phyloP scores from a whole-genome alignment of 1,140 invertebrate species.

The Caenorhabditis remanei region DNA sequence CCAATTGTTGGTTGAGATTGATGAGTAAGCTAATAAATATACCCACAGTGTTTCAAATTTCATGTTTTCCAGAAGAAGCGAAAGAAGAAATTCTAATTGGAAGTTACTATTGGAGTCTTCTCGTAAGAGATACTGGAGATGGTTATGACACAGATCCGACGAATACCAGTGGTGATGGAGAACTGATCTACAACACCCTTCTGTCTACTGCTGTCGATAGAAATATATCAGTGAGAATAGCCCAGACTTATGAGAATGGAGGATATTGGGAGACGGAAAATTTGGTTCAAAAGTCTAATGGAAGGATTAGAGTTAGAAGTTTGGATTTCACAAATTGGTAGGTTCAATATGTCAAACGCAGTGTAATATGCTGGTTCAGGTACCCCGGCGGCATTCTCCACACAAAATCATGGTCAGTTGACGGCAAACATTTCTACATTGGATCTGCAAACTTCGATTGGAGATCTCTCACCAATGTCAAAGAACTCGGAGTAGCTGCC shows the following conservation, averaged over 20 bases:
- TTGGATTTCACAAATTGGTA: slow-evolving; percentile 61
- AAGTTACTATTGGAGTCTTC: slow-evolving; percentile 59
- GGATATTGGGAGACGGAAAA: slow-evolving; percentile 56
- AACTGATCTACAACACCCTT: slow-evolving; percentile 56
- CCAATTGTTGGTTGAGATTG: slow-evolving; percentile 61
- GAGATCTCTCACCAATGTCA: slow-evolving; percentile 94
- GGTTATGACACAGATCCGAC: slow-evolving; percentile 49
- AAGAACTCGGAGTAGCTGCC: slow-evolving; percentile 89
- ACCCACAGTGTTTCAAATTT: not conserved
- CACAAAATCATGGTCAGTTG: slow-evolving; percentile 91
- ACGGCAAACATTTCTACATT: slow-evolving; percentile 82
- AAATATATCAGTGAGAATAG: slow-evolving; percentile 53
- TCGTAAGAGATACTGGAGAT: slow-evolving; percentile 59
- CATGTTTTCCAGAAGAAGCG: slow-evolving; percentile 46
- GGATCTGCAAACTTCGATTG: slow-evolving; percentile 85
- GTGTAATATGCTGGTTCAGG: not conserved
- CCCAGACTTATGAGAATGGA: slow-evolving; percentile 59
- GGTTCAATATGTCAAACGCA: not conserved
- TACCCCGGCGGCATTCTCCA: slow-evolving; percentile 87
- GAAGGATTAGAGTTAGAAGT: slow-evolving; percentile 49
- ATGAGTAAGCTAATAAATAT: slow-evolving; percentile 38
- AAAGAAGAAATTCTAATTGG: slow-evolving; percentile 59
- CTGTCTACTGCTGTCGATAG: slow-evolving; percentile 47
- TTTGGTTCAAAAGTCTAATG: slow-evolving; percentile 21
- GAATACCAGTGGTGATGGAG: slow-evolving; percentile 36